Evolutionary conservation across 2,113 vertebrate genomes (phyloP).

Genomic region (Scomber scombrus): DNA sequence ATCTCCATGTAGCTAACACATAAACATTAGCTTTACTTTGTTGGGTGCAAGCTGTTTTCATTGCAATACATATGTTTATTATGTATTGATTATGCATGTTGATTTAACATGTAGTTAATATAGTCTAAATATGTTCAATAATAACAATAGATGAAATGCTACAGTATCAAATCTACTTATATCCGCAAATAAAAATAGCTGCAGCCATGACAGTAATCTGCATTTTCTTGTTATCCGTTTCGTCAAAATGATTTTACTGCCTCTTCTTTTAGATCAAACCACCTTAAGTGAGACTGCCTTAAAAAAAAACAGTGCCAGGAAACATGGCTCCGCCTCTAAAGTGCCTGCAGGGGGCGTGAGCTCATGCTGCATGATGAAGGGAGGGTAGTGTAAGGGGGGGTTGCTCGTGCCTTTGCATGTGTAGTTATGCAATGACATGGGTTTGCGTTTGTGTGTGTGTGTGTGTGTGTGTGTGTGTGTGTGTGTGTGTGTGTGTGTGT

Average conservation of each 20-base stretch:
- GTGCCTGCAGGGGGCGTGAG: conserved; percentile 79
- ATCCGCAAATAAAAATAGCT: not conserved
- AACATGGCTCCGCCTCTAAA: conserved; percentile 65
- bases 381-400: conserved; percentile 40
- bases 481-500: conserved; percentile 26
- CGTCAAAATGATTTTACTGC: not conserved
- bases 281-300: conserved; percentile 73
- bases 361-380: conserved; percentile 77
- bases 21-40: no score
- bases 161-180: not conserved
- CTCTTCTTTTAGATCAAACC: conserved; percentile 20
- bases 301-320: conserved; percentile 41
- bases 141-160: not conserved
- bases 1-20: no score
- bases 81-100: no score
- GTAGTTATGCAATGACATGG: conserved; percentile 85
- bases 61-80: no score
- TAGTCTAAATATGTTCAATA: no score
- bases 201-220: not conserved
- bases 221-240: not conserved
- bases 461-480: conserved; percentile 27
- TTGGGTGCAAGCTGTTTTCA: no score
- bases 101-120: no score
- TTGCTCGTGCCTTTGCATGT: conserved; percentile 84
- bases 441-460: conserved; percentile 55